Percentiles rank a stretch among this genome's conserved stretches.
Evolutionary conservation across 2,888 invertebrate genomes (phyloP).

Genomic region (Galerucella pusilla): DNA sequence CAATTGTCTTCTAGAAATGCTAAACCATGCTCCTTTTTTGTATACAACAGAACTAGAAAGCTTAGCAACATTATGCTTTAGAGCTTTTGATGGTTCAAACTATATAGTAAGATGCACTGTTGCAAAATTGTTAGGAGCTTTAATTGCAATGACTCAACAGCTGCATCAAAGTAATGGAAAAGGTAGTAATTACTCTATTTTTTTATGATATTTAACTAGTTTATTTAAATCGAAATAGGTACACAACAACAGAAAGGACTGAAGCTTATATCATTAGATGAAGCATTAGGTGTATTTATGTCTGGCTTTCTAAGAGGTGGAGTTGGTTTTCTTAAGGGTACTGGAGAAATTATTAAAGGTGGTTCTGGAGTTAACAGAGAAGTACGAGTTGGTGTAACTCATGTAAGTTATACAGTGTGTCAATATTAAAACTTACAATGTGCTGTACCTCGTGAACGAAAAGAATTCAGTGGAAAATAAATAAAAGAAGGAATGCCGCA

Average conservation of each 20-base stretch:
- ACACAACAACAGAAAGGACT: slow-evolving; percentile 58
- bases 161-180: slow-evolving; percentile 66
- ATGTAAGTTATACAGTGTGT: slow-evolving; percentile 71
- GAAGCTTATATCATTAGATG: slow-evolving; percentile 85
- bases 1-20: slow-evolving; percentile 87
- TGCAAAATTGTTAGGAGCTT: slow-evolving; percentile 88
- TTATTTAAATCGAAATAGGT: slow-evolving; percentile 26
- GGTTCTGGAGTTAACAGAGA: slow-evolving; percentile 93
- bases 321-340: slow-evolving; percentile 91
- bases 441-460: too few relatives aligned
- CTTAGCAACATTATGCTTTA: slow-evolving; percentile 89
- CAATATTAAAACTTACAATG: too few relatives aligned
- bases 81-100: slow-evolving; percentile 92
- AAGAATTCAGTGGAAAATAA: too few relatives aligned
- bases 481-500: too few relatives aligned
- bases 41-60: slow-evolving; percentile 93
- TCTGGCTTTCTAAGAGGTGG: slow-evolving; percentile 95
- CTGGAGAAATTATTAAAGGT: slow-evolving; percentile 95
- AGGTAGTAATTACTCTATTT: slow-evolving; percentile 58
- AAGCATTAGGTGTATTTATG: slow-evolving; percentile 90
- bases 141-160: slow-evolving; percentile 88
- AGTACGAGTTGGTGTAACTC: slow-evolving; percentile 96
- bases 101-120: slow-evolving; percentile 93
- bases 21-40: slow-evolving; percentile 86
- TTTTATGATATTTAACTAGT: not conserved